phyloP scores from a whole-genome alignment of 1,140 invertebrate species.

The Armadillidium nasatum region DNA sequence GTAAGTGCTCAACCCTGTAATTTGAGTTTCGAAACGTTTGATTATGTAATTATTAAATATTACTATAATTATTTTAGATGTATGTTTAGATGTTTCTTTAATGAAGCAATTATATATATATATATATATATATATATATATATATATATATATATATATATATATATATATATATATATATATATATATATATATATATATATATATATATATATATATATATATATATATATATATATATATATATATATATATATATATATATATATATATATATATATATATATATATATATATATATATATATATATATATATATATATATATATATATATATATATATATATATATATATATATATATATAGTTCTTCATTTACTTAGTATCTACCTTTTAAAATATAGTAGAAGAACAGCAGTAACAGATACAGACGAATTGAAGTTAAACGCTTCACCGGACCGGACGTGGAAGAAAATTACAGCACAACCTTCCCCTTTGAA shows the following conservation, averaged over 20 bases:
- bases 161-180: too few relatives aligned
- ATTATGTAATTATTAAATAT: too few relatives aligned
- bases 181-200: too few relatives aligned
- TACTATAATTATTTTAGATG: too few relatives aligned
- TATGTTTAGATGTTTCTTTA: too few relatives aligned
- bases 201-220: too few relatives aligned
- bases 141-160: too few relatives aligned
- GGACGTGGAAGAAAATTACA: neutral
- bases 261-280: neutral
- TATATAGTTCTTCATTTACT: too few relatives aligned
- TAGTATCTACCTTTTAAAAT: neutral
- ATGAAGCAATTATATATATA: too few relatives aligned
- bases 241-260: neutral
- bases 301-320: neutral
- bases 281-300: constrained; percentile 6
- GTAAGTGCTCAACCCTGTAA: too few relatives aligned
- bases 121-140: too few relatives aligned
- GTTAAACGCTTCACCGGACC: neutral
- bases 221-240: constrained; percentile 6
- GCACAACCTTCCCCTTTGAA: neutral
- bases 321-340: neutral
- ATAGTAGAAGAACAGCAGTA: neutral
- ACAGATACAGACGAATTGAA: constrained; percentile 3
- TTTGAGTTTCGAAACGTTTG: too few relatives aligned
- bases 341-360: neutral